Conservation (phyloP, 2,113 vertebrate genomes). For the Eulemur rufifrons region DNA sequence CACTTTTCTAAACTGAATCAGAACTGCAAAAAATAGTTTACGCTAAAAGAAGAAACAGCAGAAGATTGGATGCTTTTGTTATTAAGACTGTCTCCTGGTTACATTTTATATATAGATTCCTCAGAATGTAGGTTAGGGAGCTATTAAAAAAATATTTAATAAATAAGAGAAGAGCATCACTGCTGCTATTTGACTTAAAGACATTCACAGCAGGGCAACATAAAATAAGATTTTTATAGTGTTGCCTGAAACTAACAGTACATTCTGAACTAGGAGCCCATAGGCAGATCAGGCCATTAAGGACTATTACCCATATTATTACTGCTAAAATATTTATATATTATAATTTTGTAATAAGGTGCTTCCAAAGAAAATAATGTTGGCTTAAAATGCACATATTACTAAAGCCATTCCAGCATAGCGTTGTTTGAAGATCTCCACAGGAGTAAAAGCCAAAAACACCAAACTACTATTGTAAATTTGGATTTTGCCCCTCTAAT, state of each 20-base stretch:
- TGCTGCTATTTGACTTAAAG: conserved; percentile 62
- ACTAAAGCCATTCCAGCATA: background rate
- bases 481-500: background rate
- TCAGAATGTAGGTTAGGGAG: conserved; percentile 62
- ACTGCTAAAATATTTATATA: conserved; percentile 78
- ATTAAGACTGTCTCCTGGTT: conserved; percentile 44
- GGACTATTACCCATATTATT: conserved; percentile 69
- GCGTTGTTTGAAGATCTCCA: background rate
- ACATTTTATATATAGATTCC: conserved; percentile 40
- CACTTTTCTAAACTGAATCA: conserved; percentile 59
- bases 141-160: conserved; percentile 69
- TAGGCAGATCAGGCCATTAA: conserved; percentile 58
- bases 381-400: conserved; percentile 25
- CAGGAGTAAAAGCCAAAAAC: conserved; percentile 1
- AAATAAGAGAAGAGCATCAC: conserved; percentile 59
- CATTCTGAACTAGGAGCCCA: conserved; percentile 32
- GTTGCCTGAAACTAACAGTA: conserved; percentile 45
- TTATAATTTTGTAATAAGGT: conserved; percentile 67
- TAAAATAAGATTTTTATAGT: conserved; percentile 56
- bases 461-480: background rate
- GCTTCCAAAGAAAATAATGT: conserved; percentile 55
- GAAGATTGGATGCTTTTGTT: conserved; percentile 27
- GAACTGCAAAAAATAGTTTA: conserved; percentile 32
- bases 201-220: conserved; percentile 58
- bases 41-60: conserved; percentile 35